Evolutionary conservation across 2,797 vertebrate species (phyloP).

Genomic region (Acanthurus lineatus): DNA sequence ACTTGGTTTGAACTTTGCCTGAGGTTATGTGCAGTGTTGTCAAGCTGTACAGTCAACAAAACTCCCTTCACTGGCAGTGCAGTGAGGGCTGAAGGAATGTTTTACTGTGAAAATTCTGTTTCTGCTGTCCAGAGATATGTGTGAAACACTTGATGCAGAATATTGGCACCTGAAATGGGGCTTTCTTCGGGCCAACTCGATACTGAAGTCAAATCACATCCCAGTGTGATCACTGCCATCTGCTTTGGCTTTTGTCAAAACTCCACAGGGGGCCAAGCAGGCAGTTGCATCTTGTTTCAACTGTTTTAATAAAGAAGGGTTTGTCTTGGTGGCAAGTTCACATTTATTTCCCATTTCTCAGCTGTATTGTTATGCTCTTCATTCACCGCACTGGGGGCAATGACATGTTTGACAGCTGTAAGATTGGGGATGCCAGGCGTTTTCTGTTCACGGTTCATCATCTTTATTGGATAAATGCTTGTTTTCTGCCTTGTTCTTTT

Average conservation of each 20-base stretch:
- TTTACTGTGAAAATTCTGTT: slow-evolving; percentile 16
- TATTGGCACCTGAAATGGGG: slow-evolving; percentile 30
- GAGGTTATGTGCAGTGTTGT: slow-evolving; percentile 10
- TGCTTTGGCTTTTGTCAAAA: slow-evolving; percentile 48
- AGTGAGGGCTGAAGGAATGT: slow-evolving; percentile 3
- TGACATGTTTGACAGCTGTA: slow-evolving; percentile 14
- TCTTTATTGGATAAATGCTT: slow-evolving; percentile 11
- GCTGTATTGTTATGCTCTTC: slow-evolving; percentile 9
- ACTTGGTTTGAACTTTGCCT: slow-evolving; percentile 34
- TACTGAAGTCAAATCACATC: slow-evolving; percentile 28
- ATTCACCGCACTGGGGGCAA: background rate
- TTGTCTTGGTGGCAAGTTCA: background rate
- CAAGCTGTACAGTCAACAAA: slow-evolving; percentile 37
- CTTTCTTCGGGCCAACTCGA: slow-evolving; percentile 21
- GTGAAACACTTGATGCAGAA: slow-evolving; percentile 14
- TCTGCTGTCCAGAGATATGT: slow-evolving; percentile 11
- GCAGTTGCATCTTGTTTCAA: slow-evolving; percentile 53
- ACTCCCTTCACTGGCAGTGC: background rate
- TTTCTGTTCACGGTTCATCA: slow-evolving; percentile 7
- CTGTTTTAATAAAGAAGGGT: slow-evolving; percentile 36
- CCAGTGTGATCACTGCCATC: slow-evolving; percentile 47
- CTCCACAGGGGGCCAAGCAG: background rate
- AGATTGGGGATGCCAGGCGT: background rate
- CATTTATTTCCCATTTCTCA: background rate
- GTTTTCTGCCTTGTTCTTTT: slow-evolving; percentile 1